Evolutionary conservation across 2,888 invertebrate genomes (phyloP).

Genomic region (Gymnoscelis rufifasciata): DNA sequence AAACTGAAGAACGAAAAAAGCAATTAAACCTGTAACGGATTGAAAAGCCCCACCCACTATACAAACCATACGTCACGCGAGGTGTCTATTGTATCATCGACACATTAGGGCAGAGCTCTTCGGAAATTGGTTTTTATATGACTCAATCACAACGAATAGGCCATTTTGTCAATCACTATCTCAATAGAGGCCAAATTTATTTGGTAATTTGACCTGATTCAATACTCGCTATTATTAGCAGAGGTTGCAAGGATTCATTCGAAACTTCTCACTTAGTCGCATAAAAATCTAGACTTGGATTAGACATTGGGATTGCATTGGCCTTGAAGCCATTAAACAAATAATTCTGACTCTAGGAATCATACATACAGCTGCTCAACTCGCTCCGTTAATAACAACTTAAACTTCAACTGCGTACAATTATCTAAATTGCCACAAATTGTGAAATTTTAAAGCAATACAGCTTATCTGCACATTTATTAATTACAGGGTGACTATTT

Average conservation of each 20-base stretch:
- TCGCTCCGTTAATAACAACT: not conserved
- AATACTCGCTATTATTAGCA: not conserved
- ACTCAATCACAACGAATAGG: conserved; percentile 9
- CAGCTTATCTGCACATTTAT: conserved; percentile 20
- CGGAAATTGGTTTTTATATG: conserved; percentile 12
- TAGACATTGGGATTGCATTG: too few relatives aligned
- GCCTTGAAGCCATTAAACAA: too few relatives aligned
- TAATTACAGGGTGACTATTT: conserved; percentile 20
- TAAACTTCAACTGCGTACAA: not conserved
- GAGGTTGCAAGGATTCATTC: not conserved
- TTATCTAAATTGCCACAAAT: conserved; percentile 16
- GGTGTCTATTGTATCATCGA: conserved; percentile 5
- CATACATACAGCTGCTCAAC: too few relatives aligned
- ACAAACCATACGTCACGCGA: not conserved
- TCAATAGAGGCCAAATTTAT: conserved; percentile 8
- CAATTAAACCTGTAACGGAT: not conserved
- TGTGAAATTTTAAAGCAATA: conserved; percentile 22
- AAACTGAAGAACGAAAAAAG: too few relatives aligned
- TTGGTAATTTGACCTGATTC: conserved; percentile 1
- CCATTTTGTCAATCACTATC: conserved; percentile 7
- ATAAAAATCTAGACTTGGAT: too few relatives aligned
- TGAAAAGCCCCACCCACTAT: not conserved
- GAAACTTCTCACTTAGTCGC: not conserved
- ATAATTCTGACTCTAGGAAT: too few relatives aligned
- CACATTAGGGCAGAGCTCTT: conserved; percentile 9